Percentiles rank a stretch among this genome's conserved stretches.
These are phyloP conservation scores for Sparus aurata DNA, from an alignment of 2,797 vertebrate genomes.

Conservation along the genomic window DNA sequence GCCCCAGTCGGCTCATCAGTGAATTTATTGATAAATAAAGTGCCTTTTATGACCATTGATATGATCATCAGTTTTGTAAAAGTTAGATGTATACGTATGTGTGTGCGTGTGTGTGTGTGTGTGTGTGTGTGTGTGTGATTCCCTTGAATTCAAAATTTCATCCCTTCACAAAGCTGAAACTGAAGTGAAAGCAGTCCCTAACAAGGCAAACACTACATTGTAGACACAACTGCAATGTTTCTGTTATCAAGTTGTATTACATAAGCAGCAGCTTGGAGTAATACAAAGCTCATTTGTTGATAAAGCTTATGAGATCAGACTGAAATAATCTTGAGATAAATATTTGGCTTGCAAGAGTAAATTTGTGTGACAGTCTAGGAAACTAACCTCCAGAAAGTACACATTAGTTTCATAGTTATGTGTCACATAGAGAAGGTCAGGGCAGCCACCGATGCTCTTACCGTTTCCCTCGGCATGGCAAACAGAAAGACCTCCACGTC, in stretches of 20 bases:
- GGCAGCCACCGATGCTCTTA: not conserved
- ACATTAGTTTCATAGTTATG: not conserved
- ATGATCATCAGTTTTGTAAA: not conserved
- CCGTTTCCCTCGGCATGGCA: not conserved
- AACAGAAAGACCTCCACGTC: too few relatives aligned
- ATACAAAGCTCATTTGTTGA: constrained; percentile 22
- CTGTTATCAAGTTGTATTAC: constrained; percentile 32
- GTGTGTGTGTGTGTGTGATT: not conserved
- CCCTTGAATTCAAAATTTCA: not conserved
- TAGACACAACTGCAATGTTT: not conserved
- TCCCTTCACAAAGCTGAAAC: constrained; percentile 4
- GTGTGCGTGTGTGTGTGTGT: too few relatives aligned
- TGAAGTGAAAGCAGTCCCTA: constrained; percentile 14
- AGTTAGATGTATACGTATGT: not conserved
- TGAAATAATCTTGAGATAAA: constrained; percentile 23
- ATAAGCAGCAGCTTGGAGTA: not conserved
- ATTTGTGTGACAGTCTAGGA: constrained; percentile 5
- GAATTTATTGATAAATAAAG: constrained; percentile 32
- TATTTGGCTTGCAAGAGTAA: not conserved
- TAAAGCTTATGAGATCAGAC: constrained; percentile 9
- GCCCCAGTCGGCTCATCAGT: constrained; percentile 30
- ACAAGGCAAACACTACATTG: constrained; percentile 30
- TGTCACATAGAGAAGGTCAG: not conserved
- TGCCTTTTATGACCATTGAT: constrained; percentile 7
- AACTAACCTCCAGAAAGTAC: not conserved